A percentile compares a stretch with the other conserved stretches of the same genome.
Conservation (phyloP, 2,113 vertebrate species). For the Nyctibius bracteatus region DNA sequence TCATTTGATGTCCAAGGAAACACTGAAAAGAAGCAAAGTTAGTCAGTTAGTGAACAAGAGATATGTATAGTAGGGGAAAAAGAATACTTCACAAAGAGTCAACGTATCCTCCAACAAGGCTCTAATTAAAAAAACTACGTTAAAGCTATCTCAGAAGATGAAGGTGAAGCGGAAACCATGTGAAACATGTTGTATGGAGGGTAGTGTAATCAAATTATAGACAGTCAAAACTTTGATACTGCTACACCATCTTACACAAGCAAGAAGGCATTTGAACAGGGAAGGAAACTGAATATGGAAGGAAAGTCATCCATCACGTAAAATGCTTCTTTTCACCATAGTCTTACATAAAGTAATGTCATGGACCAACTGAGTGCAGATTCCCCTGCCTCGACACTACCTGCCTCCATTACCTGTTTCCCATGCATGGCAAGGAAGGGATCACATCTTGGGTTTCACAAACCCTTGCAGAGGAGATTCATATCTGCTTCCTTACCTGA, state of each 20-base stretch:
- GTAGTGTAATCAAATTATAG: not conserved
- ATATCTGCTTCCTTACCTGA: not conserved
- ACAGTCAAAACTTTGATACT: not conserved
- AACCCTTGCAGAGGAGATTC: not conserved
- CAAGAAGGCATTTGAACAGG: not conserved
- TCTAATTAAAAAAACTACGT: not conserved
- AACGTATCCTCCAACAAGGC: not conserved
- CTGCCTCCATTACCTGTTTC: not conserved
- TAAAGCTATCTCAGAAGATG: not conserved
- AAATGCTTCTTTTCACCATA: rapidly evolving
- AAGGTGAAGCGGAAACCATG: not conserved
- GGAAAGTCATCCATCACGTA: not conserved
- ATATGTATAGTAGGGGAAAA: not conserved
- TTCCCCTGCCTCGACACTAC: not conserved
- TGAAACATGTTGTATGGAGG: not conserved
- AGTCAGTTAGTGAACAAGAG: not conserved
- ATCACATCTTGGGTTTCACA: not conserved
- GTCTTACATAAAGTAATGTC: not conserved
- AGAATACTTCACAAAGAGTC: not conserved
- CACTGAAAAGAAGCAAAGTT: not conserved
- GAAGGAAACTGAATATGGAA: not conserved
- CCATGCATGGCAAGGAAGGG: not conserved
- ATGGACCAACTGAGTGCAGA: not conserved
- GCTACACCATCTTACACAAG: not conserved
- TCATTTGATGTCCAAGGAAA: not conserved